A percentile compares a stretch with the other conserved stretches of the same genome.
These are phyloP conservation scores for Ctenosaura bakeri DNA, from an alignment of 2,797 vertebrate genomes.

Conservation along the genomic window DNA sequence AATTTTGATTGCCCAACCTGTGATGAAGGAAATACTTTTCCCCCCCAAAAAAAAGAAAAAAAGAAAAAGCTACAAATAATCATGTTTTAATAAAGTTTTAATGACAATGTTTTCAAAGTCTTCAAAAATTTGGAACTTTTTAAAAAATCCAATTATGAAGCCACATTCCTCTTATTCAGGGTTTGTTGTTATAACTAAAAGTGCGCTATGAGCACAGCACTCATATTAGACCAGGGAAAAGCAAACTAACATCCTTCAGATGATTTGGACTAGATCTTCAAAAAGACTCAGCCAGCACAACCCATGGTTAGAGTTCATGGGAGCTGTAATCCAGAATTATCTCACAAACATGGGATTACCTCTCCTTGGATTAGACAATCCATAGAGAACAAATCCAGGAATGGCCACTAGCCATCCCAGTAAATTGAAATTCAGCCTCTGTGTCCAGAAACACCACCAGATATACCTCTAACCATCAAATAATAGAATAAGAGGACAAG, in stretches of 20 bases:
- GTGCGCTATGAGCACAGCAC: no score
- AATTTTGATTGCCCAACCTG: constrained; percentile 75
- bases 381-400: background rate
- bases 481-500: no score
- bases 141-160: background rate
- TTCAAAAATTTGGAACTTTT: background rate
- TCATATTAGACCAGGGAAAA: no score
- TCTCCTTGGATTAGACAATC: background rate
- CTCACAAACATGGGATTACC: no score
- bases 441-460: background rate
- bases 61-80: background rate
- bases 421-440: no score
- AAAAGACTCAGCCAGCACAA: no score
- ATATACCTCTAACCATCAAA: background rate
- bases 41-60: background rate
- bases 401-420: background rate
- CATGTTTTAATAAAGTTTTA: constrained; percentile 50
- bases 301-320: no score
- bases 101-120: constrained; percentile 45
- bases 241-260: no score
- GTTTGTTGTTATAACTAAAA: background rate
- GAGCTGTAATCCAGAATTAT: no score
- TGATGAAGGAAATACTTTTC: constrained; percentile 62
- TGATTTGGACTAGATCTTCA: no score
- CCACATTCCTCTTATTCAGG: background rate